Base-by-base conservation (phyloP, 2,797 vertebrate genomes). In the Hybognathus amarus region DNA sequence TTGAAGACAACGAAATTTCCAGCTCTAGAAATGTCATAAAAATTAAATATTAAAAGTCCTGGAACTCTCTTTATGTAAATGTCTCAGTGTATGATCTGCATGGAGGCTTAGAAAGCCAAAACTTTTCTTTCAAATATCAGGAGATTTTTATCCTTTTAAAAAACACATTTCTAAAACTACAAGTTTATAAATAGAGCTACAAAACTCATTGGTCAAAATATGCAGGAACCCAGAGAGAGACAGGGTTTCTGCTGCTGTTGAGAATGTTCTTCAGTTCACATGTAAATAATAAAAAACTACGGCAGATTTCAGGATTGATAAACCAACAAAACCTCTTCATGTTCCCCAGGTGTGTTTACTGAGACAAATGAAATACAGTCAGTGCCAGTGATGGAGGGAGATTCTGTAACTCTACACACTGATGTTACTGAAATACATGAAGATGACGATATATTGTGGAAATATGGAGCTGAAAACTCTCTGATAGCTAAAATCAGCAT, bases 391-490 rank as follows among this genome's bases (percentile, higher is more conserved):
- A 68, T 15, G 11, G 66, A 68, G 12, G 66, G 66, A 68, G 38
- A 68, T 15, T 42, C 66, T 15, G 38, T 68, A 0, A 42, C 22
- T 42, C 0, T 68, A 24, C 0, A 68, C 5, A 2, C 22, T 24
- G 0, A 42, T 42, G 0, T 68, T 15, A 42, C 11, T 42, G 12
- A 68, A 40, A 42, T 4, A 24, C 1, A 1, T 24, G 66, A 68
- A 42, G 66, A 68, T 0, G 11, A 42, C 0, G 66, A 68, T 0
- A 2, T 68, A 15, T 1, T n/a, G 3, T 68, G 66, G 66, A 42
- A 0, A 68, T 68, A 1, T 42, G 66, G 66, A 42, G 22, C 1
- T 13, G 2, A 42, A 7, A 42, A n/a, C 5, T 7, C 22, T 68
- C 0, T 0, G 2, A 13, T 68, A 2, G 66, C 12, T 15, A 42